Percentiles rank a stretch among this genome's conserved stretches.
phyloP scores from a whole-genome alignment of 2,797 vertebrate species.

The Gymnocypris eckloni region DNA sequence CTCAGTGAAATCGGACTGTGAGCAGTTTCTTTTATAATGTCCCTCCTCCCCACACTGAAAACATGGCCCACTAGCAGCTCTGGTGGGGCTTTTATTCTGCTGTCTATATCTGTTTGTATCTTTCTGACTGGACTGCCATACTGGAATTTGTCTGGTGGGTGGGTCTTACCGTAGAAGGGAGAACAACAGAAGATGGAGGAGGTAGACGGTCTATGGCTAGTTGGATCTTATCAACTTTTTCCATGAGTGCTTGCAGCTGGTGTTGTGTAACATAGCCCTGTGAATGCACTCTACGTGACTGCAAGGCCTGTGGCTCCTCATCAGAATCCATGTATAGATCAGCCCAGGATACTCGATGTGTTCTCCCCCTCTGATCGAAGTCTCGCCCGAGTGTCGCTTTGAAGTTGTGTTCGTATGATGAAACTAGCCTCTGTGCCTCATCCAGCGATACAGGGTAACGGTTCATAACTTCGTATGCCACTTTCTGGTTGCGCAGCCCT shows the following conservation, averaged over 20 bases:
- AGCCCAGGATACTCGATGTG: background rate
- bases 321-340: background rate
- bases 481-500: conserved; percentile 7
- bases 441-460: background rate
- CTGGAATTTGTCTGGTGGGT: background rate
- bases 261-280: background rate
- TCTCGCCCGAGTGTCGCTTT: background rate
- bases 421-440: background rate
- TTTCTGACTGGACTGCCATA: background rate
- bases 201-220: background rate
- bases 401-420: background rate
- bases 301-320: background rate
- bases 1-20: too few species aligned
- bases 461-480: background rate
- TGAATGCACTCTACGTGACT: background rate
- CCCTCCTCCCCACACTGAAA: conserved; percentile 10
- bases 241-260: background rate
- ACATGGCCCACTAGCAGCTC: background rate
- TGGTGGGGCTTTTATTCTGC: background rate
- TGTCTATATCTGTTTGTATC: background rate
- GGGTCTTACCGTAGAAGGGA: background rate
- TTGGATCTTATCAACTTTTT: background rate
- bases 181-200: background rate
- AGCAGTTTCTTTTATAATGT: background rate
- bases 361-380: background rate